These are phyloP conservation scores for Sterna hirundo DNA, from an alignment of 2,113 vertebrate genomes.

Conservation along the genomic window DNA sequence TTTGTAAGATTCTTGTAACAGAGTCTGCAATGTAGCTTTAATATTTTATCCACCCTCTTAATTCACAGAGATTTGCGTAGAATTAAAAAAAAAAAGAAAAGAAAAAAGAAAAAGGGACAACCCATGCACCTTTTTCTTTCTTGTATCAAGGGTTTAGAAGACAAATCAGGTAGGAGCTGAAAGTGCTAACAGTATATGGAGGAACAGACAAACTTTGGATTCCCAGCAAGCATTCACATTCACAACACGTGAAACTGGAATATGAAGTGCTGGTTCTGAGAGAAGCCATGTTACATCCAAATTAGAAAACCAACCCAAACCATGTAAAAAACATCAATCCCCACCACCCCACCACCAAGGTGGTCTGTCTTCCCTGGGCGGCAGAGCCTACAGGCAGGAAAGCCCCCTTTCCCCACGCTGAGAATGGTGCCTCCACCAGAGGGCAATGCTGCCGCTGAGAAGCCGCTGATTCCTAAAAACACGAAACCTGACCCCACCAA, in stretches of 20 bases:
- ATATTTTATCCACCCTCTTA: not conserved
- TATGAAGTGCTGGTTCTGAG: not conserved
- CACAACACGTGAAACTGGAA: not conserved
- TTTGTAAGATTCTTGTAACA: not conserved
- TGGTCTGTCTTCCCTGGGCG: not conserved
- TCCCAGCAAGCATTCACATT: not conserved
- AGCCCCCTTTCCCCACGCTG: not conserved
- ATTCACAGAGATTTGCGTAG: not conserved
- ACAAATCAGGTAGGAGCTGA: not conserved
- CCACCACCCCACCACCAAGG: not conserved
- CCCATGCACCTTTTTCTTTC: not conserved
- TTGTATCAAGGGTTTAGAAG: not conserved
- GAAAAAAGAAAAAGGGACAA: not conserved
- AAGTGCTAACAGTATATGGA: not conserved
- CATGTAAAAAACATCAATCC: not conserved
- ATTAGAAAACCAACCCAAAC: not conserved
- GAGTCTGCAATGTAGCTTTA: not conserved
- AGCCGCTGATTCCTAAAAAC: not conserved
- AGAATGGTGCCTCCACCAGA: not conserved
- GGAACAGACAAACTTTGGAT: not conserved
- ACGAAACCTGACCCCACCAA: not conserved
- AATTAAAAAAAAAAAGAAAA: not conserved
- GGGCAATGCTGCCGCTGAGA: not conserved
- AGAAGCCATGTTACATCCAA: not conserved
- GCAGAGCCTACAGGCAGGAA: accelerated